These are phyloP conservation scores for Aphidoletes aphidimyza DNA, from an alignment of 2,888 invertebrate species.

Conservation along the genomic window DNA sequence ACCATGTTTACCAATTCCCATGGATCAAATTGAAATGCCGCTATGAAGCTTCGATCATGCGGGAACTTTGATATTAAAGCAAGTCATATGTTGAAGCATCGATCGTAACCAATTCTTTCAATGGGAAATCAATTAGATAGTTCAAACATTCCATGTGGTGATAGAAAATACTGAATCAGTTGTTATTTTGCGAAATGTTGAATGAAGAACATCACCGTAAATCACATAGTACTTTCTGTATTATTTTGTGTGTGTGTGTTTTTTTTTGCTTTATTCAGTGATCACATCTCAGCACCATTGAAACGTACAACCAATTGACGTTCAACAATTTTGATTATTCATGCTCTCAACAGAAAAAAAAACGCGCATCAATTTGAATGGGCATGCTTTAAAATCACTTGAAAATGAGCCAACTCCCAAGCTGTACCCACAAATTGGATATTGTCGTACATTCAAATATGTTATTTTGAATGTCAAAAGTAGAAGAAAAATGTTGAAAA, in stretches of 20 bases:
- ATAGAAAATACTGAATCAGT: background rate
- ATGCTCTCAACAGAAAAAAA: background rate
- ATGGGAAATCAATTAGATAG: constrained; percentile 10
- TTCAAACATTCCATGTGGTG: background rate
- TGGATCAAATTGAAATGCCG: background rate
- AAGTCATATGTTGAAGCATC: background rate
- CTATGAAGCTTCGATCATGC: background rate
- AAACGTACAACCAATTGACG: constrained; percentile 5
- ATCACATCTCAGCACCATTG: background rate
- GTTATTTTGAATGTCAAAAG: too few species aligned
- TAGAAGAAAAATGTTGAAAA: too few species aligned
- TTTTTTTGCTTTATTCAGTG: too few species aligned
- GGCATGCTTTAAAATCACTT: background rate
- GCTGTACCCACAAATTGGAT: background rate
- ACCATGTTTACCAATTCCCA: constrained; percentile 20
- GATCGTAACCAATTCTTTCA: constrained; percentile 25
- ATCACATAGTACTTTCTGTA: background rate
- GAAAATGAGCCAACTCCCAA: background rate
- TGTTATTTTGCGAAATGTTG: background rate
- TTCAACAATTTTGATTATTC: constrained; percentile 15
- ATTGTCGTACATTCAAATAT: too few species aligned
- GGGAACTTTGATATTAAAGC: background rate
- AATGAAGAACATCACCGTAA: background rate
- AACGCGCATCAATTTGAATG: background rate
- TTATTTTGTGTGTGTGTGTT: too few species aligned